phyloP scores from a whole-genome alignment of 2,888 invertebrate genomes.

The Seira ritae region DNA sequence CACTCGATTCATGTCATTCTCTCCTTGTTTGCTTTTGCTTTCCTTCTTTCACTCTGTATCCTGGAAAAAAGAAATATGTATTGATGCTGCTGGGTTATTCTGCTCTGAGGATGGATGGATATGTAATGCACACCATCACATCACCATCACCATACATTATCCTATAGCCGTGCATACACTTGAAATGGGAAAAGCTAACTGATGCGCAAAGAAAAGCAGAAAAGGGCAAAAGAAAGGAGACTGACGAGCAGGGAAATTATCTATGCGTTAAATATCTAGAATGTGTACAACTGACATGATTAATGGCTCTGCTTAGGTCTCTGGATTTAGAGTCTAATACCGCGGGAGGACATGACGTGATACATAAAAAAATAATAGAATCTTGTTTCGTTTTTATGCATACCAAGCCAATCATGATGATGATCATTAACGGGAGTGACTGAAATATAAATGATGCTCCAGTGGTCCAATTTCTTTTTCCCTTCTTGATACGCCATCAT shows the following conservation, averaged over 20 bases:
- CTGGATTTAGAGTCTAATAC: conserved; percentile 51
- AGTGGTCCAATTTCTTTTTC: not conserved
- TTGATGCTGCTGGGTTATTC: too few species aligned
- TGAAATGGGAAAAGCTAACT: not conserved
- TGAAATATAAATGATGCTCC: too few species aligned
- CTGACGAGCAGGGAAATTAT: conserved; percentile 67
- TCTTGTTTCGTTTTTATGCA: conserved; percentile 35
- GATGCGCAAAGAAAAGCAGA: too few species aligned
- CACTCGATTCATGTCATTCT: conserved; percentile 48
- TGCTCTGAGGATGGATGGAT: too few species aligned
- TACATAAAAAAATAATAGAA: conserved; percentile 34
- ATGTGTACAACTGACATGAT: conserved; percentile 69
- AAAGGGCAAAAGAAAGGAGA: conserved; percentile 12
- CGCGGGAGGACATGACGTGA: conserved; percentile 53
- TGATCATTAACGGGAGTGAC: too few species aligned
- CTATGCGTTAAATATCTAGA: conserved; percentile 70
- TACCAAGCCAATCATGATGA: not conserved
- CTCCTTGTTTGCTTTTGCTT: conserved; percentile 21
- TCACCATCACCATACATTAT: conserved; percentile 38
- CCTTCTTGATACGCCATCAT: conserved; percentile 24
- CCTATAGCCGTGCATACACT: conserved; percentile 9
- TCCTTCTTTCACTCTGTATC: conserved; percentile 19
- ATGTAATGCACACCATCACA: too few species aligned
- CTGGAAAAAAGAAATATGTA: too few species aligned
- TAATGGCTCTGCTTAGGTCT: conserved; percentile 63